phyloP scores from a whole-genome alignment of 2,797 vertebrate species.

The Pangasius larnaudii region DNA sequence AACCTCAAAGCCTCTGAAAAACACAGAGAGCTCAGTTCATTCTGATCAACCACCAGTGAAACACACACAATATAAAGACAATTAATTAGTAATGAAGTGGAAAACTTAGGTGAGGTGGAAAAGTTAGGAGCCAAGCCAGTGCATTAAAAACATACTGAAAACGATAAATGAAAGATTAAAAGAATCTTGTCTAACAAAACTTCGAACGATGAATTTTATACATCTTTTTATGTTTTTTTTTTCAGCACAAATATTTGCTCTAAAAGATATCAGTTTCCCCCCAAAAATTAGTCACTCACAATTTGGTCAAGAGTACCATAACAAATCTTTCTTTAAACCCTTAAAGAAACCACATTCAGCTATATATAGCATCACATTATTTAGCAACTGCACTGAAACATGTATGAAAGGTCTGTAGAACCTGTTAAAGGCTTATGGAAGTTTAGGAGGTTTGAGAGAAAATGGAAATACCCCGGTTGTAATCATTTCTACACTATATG shows the following conservation, averaged over 20 bases:
- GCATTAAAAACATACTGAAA: neutral
- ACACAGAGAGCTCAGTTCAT: conserved; percentile 29
- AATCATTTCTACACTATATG: neutral
- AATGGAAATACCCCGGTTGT: neutral
- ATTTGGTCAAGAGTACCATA: neutral
- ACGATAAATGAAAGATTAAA: neutral
- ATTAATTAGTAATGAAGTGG: conserved; percentile 4
- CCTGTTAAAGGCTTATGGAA: neutral
- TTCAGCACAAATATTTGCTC: neutral
- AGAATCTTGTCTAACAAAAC: neutral
- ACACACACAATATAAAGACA: neutral
- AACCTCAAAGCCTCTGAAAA: conserved; percentile 19
- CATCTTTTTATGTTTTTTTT: neutral
- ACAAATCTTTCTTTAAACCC: neutral
- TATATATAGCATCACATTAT: neutral
- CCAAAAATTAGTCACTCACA: neutral
- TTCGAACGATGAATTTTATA: neutral
- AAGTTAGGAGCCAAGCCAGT: too few species aligned
- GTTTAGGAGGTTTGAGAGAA: neutral
- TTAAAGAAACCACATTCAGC: neutral
- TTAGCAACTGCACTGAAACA: neutral
- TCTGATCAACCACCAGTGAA: conserved; percentile 8
- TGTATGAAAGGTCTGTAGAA: too few species aligned
- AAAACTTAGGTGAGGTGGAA: neutral
- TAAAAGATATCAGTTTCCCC: neutral